Evolutionary conservation across 2,797 vertebrate genomes (phyloP).

Genomic region (Emys orbicularis): DNA sequence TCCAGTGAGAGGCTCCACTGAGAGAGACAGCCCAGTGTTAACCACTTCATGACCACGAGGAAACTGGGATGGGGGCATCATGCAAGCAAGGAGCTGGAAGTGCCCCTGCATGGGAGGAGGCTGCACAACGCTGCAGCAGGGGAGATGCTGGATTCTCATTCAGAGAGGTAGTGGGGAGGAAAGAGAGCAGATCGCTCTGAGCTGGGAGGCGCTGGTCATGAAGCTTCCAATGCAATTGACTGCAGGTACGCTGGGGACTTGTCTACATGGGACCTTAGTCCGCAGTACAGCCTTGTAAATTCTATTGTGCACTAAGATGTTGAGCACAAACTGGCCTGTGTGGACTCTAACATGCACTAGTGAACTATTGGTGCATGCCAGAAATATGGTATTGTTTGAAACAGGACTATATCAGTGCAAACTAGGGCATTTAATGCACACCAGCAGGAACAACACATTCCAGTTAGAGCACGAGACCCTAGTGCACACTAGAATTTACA

Average conservation of each 20-base stretch:
- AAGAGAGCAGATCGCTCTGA: not conserved
- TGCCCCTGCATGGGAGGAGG: not conserved
- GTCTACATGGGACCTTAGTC: not conserved
- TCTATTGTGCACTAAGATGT: not conserved
- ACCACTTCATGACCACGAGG: not conserved
- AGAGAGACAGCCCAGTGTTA: not conserved
- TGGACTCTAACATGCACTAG: too few species aligned
- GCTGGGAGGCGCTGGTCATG: not conserved
- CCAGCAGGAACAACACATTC: not conserved
- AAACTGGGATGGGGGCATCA: not conserved
- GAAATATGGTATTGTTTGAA: not conserved
- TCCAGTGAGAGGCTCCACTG: not conserved
- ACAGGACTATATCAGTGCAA: not conserved
- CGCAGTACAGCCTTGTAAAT: not conserved
- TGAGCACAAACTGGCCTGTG: not conserved
- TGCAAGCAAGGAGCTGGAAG: rapidly evolving
- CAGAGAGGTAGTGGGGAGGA: not conserved
- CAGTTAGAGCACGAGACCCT: not conserved
- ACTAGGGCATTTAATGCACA: not conserved
- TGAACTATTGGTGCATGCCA: not conserved
- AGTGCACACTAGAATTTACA: not conserved
- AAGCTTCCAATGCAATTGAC: not conserved
- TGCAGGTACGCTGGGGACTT: not conserved
- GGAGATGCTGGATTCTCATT: not conserved
- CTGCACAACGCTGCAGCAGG: not conserved